Percentiles rank a stretch among this genome's conserved stretches.
Evolutionary conservation across 2,888 invertebrate species (phyloP).

Genomic region (Marasmarcha lunaedactyla): DNA sequence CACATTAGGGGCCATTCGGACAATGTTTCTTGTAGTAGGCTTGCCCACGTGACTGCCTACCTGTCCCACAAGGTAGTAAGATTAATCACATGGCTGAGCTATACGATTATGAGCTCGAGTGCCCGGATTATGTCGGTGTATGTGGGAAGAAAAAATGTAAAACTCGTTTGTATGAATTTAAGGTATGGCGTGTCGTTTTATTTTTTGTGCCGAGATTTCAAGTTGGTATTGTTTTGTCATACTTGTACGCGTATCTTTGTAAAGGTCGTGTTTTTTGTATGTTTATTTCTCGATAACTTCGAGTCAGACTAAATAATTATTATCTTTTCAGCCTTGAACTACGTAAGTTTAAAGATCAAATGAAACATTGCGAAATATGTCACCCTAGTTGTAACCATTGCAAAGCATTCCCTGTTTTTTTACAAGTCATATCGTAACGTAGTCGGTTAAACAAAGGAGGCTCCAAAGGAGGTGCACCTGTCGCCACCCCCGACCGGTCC

Average conservation of each 20-base stretch:
- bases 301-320: no score
- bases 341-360: no score
- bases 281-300: no score
- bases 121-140: neutral
- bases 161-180: neutral
- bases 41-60: conserved; percentile 12
- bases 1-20: conserved; percentile 44
- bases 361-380: no score
- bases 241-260: no score
- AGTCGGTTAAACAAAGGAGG: neutral
- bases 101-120: neutral
- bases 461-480: conserved; percentile 45
- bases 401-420: no score
- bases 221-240: no score
- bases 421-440: no score
- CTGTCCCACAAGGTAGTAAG: conserved; percentile 6
- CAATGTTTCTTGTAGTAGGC: conserved; percentile 26
- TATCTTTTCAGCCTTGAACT: no score
- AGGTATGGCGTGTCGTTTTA: neutral
- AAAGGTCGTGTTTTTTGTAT: no score
- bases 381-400: no score
- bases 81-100: conserved; percentile 5
- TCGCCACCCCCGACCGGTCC: conserved; percentile 50
- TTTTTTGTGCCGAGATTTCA: no score
- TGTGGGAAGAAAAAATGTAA: neutral